Percentiles rank a stretch among this genome's conserved stretches.
These are phyloP conservation scores for Ancistrus triradiatus DNA, from an alignment of 2,113 vertebrate species.

Conservation along the genomic window DNA sequence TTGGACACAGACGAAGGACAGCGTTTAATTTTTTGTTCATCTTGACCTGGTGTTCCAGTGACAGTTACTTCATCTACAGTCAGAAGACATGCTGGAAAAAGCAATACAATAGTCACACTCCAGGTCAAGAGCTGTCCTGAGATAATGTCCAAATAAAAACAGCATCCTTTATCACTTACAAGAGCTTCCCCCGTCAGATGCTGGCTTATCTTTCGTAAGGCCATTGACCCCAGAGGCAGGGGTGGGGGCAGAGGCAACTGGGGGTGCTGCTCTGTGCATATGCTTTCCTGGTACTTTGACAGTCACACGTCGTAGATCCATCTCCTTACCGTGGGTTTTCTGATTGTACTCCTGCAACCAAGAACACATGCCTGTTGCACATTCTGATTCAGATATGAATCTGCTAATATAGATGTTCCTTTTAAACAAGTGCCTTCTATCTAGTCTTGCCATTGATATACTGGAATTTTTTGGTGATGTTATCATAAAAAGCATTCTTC, in stretches of 20 bases:
- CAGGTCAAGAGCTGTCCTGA: not conserved
- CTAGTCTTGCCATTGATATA: too few relatives aligned
- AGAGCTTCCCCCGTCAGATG: conserved; percentile 57
- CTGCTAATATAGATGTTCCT: too few relatives aligned
- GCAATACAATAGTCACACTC: conserved; percentile 53
- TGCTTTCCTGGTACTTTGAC: conserved; percentile 96
- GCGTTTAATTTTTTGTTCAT: conserved; percentile 73
- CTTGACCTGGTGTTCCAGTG: conserved; percentile 60
- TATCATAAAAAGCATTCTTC: too few relatives aligned
- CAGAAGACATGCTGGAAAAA: conserved; percentile 70
- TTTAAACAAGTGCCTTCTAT: too few relatives aligned
- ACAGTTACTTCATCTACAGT: conserved; percentile 72
- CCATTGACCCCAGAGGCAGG: conserved; percentile 77
- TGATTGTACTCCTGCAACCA: conserved; percentile 80
- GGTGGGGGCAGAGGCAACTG: conserved; percentile 68
- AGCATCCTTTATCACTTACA: conserved; percentile 48
- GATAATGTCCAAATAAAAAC: not conserved
- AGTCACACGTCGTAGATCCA: conserved; percentile 88
- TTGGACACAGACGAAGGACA: conserved; percentile 73
- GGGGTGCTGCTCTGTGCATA: conserved; percentile 83
- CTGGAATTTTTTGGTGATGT: too few relatives aligned
- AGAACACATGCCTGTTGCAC: not conserved
- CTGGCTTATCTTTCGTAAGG: conserved; percentile 74
- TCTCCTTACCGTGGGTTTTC: conserved; percentile 89
- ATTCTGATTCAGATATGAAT: not conserved